Percentiles rank a stretch among this genome's conserved stretches.
Evolutionary conservation across 35 echinoderm and acorn worm genomes (phyloP).

Genomic region (Heliocidaris tuberculata): DNA sequence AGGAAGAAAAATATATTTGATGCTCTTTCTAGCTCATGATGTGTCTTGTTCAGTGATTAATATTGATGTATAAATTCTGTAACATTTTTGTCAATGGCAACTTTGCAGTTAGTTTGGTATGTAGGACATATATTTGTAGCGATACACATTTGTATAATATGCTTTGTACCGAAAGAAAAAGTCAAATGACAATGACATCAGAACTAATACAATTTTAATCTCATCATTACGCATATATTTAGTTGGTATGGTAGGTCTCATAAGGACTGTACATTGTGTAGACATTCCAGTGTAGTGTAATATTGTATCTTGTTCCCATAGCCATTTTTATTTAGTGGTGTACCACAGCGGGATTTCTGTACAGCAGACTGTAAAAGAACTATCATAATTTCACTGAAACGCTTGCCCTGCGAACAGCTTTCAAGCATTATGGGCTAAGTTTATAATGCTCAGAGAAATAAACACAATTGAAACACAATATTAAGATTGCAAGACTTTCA

Average conservation of each 20-base stretch:
- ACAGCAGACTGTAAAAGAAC: neutral
- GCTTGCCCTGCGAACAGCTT: no score
- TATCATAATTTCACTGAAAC: no score
- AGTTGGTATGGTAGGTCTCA: neutral
- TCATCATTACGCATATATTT: neutral
- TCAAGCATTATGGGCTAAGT: no score
- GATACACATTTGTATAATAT: neutral
- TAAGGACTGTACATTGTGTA: neutral
- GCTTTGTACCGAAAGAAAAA: neutral
- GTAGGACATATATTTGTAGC: neutral
- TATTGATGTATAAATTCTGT: constrained; percentile 10
- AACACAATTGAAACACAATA: no score
- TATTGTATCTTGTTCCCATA: neutral
- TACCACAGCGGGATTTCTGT: neutral
- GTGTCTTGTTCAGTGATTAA: neutral
- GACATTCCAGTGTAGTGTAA: neutral
- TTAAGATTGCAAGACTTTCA: neutral
- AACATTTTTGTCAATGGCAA: neutral
- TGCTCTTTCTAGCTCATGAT: neutral
- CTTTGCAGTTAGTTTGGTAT: constrained; percentile 4
- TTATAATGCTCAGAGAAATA: no score
- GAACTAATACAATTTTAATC: neutral
- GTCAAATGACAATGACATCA: neutral
- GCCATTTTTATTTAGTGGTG: no score
- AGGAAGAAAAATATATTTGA: neutral